Percentiles rank a stretch among this genome's conserved stretches.
Evolutionary conservation across 2,113 vertebrate genomes (phyloP).

Genomic region (Acrocephalus kingi): DNA sequence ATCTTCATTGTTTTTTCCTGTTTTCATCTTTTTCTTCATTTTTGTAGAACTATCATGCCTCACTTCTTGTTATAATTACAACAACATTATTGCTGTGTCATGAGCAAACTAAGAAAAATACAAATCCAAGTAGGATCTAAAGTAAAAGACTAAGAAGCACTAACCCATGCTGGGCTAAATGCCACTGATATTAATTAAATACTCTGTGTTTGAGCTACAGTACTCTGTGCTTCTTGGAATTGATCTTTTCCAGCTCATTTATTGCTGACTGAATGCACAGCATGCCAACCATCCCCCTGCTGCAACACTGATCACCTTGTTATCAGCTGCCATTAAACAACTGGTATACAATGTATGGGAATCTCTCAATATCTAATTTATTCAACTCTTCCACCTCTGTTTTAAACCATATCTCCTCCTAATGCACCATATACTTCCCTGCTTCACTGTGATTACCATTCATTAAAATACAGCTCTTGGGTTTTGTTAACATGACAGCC

Average conservation of each 20-base stretch:
- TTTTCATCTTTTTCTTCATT: background rate
- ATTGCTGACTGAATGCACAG: background rate
- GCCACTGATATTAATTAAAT: background rate
- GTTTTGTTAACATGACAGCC: background rate
- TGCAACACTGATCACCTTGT: background rate
- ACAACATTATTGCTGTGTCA: background rate
- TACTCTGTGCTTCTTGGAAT: background rate
- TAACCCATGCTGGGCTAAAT: background rate
- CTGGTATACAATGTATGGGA: background rate
- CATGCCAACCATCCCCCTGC: background rate
- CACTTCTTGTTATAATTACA: background rate
- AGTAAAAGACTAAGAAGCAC: background rate
- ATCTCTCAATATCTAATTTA: background rate
- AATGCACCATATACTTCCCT: background rate
- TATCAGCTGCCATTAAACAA: background rate
- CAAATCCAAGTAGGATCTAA: background rate
- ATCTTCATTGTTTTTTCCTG: rapidly evolving
- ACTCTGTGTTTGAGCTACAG: background rate
- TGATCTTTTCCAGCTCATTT: conserved; percentile 18
- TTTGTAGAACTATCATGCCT: background rate
- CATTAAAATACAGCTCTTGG: background rate
- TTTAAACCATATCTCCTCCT: background rate
- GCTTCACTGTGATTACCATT: background rate
- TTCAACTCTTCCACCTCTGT: background rate
- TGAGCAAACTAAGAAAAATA: background rate